A percentile compares a stretch with the other conserved stretches of the same genome.
Evolutionary conservation across 2,888 invertebrate genomes (phyloP).

Genomic region (Baronia brevicornis): DNA sequence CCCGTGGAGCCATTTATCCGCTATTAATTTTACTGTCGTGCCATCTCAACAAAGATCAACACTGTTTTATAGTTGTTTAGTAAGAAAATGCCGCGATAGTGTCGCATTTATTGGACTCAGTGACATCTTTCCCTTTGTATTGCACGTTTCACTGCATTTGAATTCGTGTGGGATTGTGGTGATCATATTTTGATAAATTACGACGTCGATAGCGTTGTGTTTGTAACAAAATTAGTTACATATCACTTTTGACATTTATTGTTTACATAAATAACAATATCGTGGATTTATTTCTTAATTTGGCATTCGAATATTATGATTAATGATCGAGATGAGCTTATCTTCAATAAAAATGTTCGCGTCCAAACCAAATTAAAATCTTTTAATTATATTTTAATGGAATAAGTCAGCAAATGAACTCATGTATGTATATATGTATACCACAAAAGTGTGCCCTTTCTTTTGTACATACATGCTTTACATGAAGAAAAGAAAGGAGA

Average conservation of each 20-base stretch:
- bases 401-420: too few species aligned
- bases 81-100: constrained; percentile 13
- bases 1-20: constrained; percentile 36
- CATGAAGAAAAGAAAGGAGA: too few species aligned
- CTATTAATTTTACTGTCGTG: constrained; percentile 43
- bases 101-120: constrained; percentile 12
- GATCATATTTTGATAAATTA: constrained; percentile 18
- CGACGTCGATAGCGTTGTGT: constrained; percentile 4
- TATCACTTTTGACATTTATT: constrained; percentile 14
- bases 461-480: too few species aligned
- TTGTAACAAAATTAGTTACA: constrained; percentile 14
- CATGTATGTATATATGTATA: too few species aligned
- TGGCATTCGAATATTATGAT: too few species aligned
- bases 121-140: constrained; percentile 16
- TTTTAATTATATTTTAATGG: too few species aligned
- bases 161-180: constrained; percentile 13
- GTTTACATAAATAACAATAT: constrained; percentile 6
- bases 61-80: constrained; percentile 24
- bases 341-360: too few species aligned
- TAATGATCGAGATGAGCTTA: too few species aligned
- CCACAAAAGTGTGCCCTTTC: too few species aligned
- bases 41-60: constrained; percentile 30
- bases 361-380: too few species aligned
- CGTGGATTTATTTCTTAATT: constrained; percentile 5
- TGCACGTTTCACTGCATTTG: constrained; percentile 12